Evolutionary conservation across 2,113 vertebrate species (phyloP).

Genomic region (Thalassoma bifasciatum): DNA sequence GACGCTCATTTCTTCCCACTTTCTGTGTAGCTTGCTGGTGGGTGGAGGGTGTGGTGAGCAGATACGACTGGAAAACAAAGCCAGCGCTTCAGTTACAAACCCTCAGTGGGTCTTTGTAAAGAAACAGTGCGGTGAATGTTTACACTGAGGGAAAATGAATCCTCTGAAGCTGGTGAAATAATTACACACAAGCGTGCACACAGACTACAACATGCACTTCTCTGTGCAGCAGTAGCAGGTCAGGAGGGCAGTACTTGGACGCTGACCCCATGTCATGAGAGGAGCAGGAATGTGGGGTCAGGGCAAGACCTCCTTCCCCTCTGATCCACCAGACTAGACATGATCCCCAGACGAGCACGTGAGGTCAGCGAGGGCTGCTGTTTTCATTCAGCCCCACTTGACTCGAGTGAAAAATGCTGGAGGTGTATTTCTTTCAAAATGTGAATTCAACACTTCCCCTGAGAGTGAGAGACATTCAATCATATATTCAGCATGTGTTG

Average conservation of each 20-base stretch:
- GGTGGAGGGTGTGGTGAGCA: constrained; percentile 1
- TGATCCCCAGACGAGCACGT: constrained; percentile 15
- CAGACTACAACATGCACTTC: not conserved
- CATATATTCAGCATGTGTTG: not conserved
- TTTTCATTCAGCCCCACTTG: constrained; percentile 36
- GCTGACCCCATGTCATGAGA: constrained; percentile 22
- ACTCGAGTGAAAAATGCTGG: not conserved
- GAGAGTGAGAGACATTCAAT: not conserved
- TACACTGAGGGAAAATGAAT: not conserved
- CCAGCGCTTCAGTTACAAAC: not conserved
- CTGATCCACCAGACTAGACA: constrained; percentile 56
- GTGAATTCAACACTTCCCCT: constrained; percentile 10
- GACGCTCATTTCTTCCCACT: not conserved
- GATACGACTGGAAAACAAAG: not conserved
- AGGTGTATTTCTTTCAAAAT: not conserved
- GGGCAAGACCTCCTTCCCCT: constrained; percentile 26
- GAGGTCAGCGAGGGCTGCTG: constrained; percentile 27
- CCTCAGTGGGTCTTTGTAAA: not conserved
- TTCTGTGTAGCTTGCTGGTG: constrained; percentile 5
- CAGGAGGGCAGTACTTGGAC: not conserved
- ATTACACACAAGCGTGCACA: not conserved
- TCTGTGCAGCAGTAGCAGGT: not conserved
- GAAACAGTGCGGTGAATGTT: not conserved
- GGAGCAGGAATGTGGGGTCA: constrained; percentile 64
- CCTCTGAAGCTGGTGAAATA: not conserved